Base-by-base conservation (phyloP, 2,888 invertebrate genomes). In the Caenorhabditis sp. region DNA sequence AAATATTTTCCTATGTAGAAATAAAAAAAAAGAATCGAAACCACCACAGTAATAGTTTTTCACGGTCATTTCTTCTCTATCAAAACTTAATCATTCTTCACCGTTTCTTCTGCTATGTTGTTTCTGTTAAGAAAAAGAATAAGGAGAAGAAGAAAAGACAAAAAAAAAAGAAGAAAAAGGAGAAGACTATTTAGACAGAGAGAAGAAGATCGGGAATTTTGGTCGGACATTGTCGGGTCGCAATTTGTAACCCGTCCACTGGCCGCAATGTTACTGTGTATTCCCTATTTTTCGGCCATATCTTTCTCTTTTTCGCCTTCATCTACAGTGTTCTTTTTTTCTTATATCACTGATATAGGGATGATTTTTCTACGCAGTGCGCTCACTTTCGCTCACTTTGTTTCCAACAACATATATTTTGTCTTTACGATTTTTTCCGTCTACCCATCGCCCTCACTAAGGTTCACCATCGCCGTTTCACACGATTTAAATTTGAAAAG, bases 1-100 rank as follows among this genome's bases (percentile, higher is more conserved):
- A 43, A 43, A 43, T 43, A 17, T 43, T 43, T 43, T 17, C 14
- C 17, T 17, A 17, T 17, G 2, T 3, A 43, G 43, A 43, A 17
- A 43, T 10, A 43, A 10, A 14, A 10, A 43, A 43, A 17, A 31
- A 31, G 31, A 31, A 31, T 31, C 31, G 10, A 31, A 31, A 31
- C 31, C 31, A 31, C 31, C 31, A 43, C 43, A 43, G 43, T 43
- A 43, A 68, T 64, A 64, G 64, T 62, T 62, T 70, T 70, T 70
- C 69, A 70, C 66, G 69, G 69, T 70, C 69, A 70, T 70, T 61
- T 59, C 54, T 53, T 66, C 70, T 70, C 66, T 66, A 70, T 70
- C 70, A 66, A 61, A 70, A 70, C 66, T 66, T 70, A 66, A 70
- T 70, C 70, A 70, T 70, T 43, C 66, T 23, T 37, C 58, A 43